phyloP scores from a whole-genome alignment of 2,797 vertebrate species.

The Poecilia wingei region DNA sequence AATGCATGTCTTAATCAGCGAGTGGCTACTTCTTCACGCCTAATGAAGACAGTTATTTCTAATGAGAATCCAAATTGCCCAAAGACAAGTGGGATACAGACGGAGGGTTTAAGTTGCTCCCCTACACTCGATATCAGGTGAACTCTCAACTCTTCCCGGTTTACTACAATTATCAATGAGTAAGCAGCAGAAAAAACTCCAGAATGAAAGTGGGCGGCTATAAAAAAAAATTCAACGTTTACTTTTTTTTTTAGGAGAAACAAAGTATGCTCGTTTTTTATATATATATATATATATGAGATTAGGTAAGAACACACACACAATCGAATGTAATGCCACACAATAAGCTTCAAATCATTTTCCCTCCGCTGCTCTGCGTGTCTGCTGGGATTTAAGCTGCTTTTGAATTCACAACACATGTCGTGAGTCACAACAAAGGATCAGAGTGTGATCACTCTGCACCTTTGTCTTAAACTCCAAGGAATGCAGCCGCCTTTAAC shows the following conservation, averaged over 20 bases:
- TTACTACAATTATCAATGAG: background rate
- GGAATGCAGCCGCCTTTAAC: constrained; percentile 12
- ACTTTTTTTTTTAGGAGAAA: background rate
- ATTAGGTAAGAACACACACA: background rate
- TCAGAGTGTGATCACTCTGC: constrained; percentile 15
- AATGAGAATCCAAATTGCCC: constrained; percentile 5
- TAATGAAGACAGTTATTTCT: constrained; percentile 52
- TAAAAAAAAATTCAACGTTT: background rate
- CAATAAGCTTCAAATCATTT: constrained; percentile 15
- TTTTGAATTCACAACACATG: constrained; percentile 37
- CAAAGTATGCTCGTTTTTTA: background rate
- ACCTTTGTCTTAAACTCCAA: background rate
- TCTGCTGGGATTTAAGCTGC: constrained; percentile 11
- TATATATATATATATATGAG: no score
- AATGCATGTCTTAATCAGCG: constrained; percentile 49
- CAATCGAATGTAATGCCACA: background rate
- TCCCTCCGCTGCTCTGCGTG: constrained; percentile 1
- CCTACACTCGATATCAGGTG: background rate
- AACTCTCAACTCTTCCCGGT: constrained; percentile 2
- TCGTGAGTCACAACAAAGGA: constrained; percentile 10
- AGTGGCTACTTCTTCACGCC: constrained; percentile 23
- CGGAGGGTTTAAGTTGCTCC: constrained; percentile 8
- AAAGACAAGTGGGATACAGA: constrained; percentile 8
- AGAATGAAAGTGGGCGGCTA: background rate
- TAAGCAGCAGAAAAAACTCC: background rate